Evolutionary conservation across 2,797 vertebrate species (phyloP), one percentile per base, ranked within the genome.

Genomic region (Chiroxiphia lanceolata): DNA sequence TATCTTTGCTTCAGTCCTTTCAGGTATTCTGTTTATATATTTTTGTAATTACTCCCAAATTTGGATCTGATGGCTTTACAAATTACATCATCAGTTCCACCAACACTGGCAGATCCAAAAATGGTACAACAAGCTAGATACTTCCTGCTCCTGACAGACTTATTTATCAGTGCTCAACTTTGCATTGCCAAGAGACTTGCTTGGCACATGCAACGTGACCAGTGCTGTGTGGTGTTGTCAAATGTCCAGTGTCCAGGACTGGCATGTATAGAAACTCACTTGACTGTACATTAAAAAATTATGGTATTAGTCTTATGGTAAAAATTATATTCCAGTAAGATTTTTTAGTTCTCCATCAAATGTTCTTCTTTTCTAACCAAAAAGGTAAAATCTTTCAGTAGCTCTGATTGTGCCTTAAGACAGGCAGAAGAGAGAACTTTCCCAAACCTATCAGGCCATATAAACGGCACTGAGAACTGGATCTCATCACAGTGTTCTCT

Each of bases 21-120:
- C 3, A 4, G 11, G 4, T 19, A 45, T 74, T 74, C 34, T 61
- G 15, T 54, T 82, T 84, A 45, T 16, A 18, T 31, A n/a, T 40
- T 84, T 83, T 75, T 83, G 72, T 64, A 71, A 83, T 85, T 91
- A 33, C 14, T 91, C 36, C 13, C 60, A 90, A 29, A 89, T 87
- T 88, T 70, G 40, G 44, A 68, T 40, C 19, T 57, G 19, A 67
- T 21, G 8, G 15, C 31, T 92, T 80, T 86, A 59, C 21, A 88
- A 80, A 86, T 67, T 80, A 16, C 5, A 67, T 80, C 44, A 80
- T 74, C 60, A 88, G n/a, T 69, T 44, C 44, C 92, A 53, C 44
- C 61, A 88, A 63, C 17, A 50, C 3, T 18, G 13, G 17, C 33
- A 93, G 68, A 59, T 74, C 47, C 19, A 31, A 56, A 77, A 93